Base-by-base conservation (phyloP, 2,113 vertebrate species). In the Channa argus region DNA sequence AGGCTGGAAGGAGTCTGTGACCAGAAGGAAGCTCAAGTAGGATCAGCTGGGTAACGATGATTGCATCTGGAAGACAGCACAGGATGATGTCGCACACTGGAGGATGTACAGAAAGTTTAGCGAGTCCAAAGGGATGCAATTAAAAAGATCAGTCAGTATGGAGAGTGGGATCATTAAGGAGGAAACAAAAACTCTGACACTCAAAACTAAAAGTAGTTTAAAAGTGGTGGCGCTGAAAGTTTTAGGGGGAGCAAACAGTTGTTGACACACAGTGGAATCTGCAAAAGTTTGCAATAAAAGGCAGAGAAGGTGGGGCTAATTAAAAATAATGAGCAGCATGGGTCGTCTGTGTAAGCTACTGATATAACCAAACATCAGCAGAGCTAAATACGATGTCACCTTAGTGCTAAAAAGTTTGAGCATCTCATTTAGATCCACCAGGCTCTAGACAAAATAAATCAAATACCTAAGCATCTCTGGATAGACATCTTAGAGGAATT, bases 71-170 rank as follows among this genome's bases (percentile, higher is more conserved):
- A 78, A 70, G 66, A 53, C 70, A 49, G 64, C 46, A 1, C 59
- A 49, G 51, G 78, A 60, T 86, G 65, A 73, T 52, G 79, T 78
- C 64, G 54, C 77, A 85, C 77, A 76, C 77, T 9, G 52, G 76
- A 82, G 62, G 74, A 82, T 44, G 63, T 66, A 63, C 52, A 60
- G 39, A 80, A 80, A 71, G 58, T 56, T 71, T 8, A 34, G 51
- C 1, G 9, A 56, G 80, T 89, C 89, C 82, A 80, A 88, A 73
- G 88, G 89, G 86, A 90, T 46, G 68, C 83, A 88, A 91, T 92
- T 91, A 91, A 89, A 88, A 87, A 85, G 69, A 86, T 82, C 72
- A 83, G 66, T 81, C 55, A 15, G 78, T 44, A 50, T 37, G 47
- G 63, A 71, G 60, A 60, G 64, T 8, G 46, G 52, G 74, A 86